These are phyloP conservation scores for Anarhynchus alexandrinus DNA, from an alignment of 2,113 vertebrate species.

Conservation along the genomic window DNA sequence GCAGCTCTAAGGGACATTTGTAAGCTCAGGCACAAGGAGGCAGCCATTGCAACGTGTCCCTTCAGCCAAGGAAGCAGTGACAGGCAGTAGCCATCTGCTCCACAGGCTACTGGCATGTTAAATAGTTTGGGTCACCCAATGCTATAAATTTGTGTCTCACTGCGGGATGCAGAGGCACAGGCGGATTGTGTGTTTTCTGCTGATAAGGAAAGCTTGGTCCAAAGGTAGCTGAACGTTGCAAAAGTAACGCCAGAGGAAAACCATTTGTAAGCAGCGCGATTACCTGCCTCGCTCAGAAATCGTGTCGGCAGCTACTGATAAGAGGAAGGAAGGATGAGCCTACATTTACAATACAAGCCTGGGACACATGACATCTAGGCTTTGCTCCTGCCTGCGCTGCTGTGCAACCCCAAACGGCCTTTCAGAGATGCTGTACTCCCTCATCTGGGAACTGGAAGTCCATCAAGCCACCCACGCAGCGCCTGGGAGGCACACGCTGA, in stretches of 20 bases:
- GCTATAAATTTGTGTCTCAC: background rate
- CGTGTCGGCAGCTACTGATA: background rate
- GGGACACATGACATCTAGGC: background rate
- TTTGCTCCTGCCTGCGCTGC: background rate
- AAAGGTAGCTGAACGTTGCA: background rate
- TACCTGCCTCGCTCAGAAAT: background rate
- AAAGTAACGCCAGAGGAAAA: background rate
- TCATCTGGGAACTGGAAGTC: background rate
- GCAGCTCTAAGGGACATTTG: constrained; percentile 30
- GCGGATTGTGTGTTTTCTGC: background rate
- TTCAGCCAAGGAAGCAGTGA: constrained; percentile 18
- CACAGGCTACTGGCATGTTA: background rate
- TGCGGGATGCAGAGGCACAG: background rate
- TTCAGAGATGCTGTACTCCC: background rate
- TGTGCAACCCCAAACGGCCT: background rate
- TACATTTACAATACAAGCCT: background rate
- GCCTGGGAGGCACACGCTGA: background rate
- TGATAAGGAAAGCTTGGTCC: constrained; percentile 44
- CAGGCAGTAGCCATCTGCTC: constrained; percentile 38
- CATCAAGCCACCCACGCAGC: background rate
- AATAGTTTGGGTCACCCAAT: background rate
- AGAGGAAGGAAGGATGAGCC: background rate
- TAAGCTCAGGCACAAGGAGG: constrained; percentile 13
- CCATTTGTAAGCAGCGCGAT: background rate
- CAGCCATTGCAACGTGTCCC: background rate